Percentiles rank a stretch among this genome's conserved stretches.
Conservation (phyloP, 2,797 vertebrate species). For the Lithobates sylvaticus region DNA sequence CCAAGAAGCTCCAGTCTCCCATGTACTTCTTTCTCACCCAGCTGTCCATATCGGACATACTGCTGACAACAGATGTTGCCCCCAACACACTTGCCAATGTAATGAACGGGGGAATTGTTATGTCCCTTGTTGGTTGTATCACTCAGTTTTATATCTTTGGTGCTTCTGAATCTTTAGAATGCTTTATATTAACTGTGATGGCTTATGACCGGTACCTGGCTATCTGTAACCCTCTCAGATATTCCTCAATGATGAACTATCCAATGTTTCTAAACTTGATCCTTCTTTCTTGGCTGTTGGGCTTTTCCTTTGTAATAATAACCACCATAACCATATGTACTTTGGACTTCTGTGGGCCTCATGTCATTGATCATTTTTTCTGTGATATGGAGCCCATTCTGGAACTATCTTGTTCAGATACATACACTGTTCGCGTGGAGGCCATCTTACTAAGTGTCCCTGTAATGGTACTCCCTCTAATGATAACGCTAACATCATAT, state of each 20-base stretch:
- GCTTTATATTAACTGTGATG: slow-evolving; percentile 73
- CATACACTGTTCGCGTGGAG: neutral
- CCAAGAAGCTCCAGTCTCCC: neutral
- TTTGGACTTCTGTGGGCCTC: neutral
- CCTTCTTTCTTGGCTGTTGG: neutral
- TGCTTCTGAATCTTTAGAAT: neutral
- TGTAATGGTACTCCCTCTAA: neutral
- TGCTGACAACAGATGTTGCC: neutral
- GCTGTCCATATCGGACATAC: neutral
- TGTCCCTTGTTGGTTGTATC: neutral
- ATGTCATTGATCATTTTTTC: slow-evolving; percentile 22
- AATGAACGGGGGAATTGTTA: neutral
- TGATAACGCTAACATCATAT: slow-evolving; percentile 5
- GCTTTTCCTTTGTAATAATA: neutral
- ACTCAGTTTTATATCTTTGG: neutral
- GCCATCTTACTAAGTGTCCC: neutral
- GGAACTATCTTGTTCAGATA: slow-evolving; percentile 9
- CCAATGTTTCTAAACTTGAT: neutral
- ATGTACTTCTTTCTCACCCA: slow-evolving; percentile 23
- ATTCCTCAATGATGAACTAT: slow-evolving; percentile 69
- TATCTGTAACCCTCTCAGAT: slow-evolving; percentile 75
- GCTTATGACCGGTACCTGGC: slow-evolving; percentile 76
- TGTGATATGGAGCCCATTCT: slow-evolving; percentile 3
- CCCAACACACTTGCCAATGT: neutral
- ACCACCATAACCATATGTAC: neutral